A percentile compares a stretch with the other conserved stretches of the same genome.
Conservation (phyloP, 2,888 invertebrate species). For the Conistra vaccinii region DNA sequence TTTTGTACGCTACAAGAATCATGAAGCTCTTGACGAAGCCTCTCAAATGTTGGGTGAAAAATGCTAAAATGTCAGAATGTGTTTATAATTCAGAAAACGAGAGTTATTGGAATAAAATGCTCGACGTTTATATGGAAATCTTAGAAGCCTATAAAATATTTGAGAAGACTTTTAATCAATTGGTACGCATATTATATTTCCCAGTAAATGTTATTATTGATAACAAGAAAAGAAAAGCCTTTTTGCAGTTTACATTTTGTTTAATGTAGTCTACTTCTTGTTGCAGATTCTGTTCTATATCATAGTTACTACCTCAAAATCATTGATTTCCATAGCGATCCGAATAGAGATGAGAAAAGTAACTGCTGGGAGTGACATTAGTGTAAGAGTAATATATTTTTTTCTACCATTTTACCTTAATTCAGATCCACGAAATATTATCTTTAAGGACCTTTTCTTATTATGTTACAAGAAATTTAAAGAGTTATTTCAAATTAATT, state of each 20-base stretch:
- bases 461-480: background rate
- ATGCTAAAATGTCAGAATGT: background rate
- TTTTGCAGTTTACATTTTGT: too few species aligned
- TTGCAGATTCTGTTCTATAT: constrained; percentile 29
- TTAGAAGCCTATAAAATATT: constrained; percentile 24
- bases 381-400: constrained; percentile 5
- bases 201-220: too few species aligned
- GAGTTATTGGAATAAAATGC: constrained; percentile 19
- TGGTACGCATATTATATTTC: background rate
- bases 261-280: background rate
- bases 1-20: constrained; percentile 14
- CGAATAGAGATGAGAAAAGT: constrained; percentile 20
- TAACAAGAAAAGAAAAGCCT: background rate
- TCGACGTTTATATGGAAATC: constrained; percentile 13
- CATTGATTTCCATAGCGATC: background rate
- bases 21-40: constrained; percentile 2
- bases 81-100: background rate
- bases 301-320: background rate
- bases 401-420: background rate
- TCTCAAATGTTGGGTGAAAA: constrained; percentile 8
- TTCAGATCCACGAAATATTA: background rate
- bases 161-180: constrained; percentile 8
- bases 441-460: background rate
- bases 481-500: background rate
- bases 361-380: background rate